These are phyloP conservation scores for Vidua chalybeata DNA, from an alignment of 2,113 vertebrate genomes.

Conservation along the genomic window DNA sequence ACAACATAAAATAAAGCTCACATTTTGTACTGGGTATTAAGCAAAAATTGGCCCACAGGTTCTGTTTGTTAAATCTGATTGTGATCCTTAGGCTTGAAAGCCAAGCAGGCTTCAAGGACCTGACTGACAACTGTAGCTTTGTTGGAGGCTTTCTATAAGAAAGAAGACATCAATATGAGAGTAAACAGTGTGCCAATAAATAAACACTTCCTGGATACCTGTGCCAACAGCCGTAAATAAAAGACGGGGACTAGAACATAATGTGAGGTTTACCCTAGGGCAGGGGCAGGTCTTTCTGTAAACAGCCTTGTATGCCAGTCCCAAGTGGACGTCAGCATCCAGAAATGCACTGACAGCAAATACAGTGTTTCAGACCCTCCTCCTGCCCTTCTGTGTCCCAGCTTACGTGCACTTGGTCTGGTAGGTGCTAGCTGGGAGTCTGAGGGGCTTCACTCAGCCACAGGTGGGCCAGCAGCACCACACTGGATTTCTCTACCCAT, in stretches of 20 bases:
- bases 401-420: fast-evolving
- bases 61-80: background rate
- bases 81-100: background rate
- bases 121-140: background rate
- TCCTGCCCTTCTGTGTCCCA: background rate
- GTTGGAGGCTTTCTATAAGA: background rate
- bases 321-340: background rate
- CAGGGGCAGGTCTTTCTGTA: background rate
- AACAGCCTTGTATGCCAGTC: background rate
- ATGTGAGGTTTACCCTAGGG: background rate
- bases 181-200: background rate
- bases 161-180: background rate
- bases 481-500: background rate
- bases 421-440: background rate
- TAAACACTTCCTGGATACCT: background rate
- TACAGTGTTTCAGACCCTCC: background rate
- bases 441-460: background rate
- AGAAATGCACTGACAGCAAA: background rate
- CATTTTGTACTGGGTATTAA: background rate
- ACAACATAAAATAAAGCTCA: background rate
- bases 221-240: background rate
- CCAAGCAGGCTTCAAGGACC: background rate
- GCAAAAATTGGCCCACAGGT: background rate
- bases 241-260: background rate
- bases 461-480: background rate